Conservation (phyloP, 2,888 invertebrate genomes). For the Polia nebulosa region DNA sequence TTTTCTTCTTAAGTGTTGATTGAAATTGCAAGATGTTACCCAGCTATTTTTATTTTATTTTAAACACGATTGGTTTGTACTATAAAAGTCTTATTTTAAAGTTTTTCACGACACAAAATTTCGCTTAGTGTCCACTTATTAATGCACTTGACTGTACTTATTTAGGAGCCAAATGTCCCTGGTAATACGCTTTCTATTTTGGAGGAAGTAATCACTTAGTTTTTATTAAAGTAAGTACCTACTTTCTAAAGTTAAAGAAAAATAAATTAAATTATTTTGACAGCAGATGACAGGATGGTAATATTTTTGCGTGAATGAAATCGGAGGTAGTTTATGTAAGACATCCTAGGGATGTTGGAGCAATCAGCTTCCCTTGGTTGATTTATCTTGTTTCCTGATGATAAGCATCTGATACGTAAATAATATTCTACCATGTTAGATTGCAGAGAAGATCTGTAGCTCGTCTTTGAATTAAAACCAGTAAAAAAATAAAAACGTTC, state of each 20-base stretch:
- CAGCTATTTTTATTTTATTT: no score
- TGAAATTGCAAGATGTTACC: neutral
- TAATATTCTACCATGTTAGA: conserved; percentile 5
- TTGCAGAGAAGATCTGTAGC: neutral
- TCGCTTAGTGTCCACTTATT: neutral
- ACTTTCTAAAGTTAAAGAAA: conserved; percentile 68
- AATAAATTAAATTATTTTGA: conserved; percentile 44
- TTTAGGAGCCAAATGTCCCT: conserved; percentile 59
- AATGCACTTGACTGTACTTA: conserved; percentile 27
- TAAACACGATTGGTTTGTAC: no score
- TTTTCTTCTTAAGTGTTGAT: neutral
- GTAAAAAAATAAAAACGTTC: no score
- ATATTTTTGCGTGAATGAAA: conserved; percentile 34
- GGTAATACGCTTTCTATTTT: conserved; percentile 72
- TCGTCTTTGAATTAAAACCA: no score
- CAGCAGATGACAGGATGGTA: conserved; percentile 54
- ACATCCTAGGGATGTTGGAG: conserved; percentile 60
- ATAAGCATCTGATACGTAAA: conserved; percentile 46
- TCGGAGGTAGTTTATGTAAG: conserved; percentile 35
- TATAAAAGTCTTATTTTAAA: neutral
- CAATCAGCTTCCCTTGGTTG: conserved; percentile 45
- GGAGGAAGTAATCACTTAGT: conserved; percentile 76
- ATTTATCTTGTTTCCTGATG: conserved; percentile 49
- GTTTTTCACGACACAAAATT: neutral
- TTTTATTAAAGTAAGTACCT: conserved; percentile 46